Base-by-base conservation (phyloP, 2,113 vertebrate genomes). In the Silurus meridionalis region DNA sequence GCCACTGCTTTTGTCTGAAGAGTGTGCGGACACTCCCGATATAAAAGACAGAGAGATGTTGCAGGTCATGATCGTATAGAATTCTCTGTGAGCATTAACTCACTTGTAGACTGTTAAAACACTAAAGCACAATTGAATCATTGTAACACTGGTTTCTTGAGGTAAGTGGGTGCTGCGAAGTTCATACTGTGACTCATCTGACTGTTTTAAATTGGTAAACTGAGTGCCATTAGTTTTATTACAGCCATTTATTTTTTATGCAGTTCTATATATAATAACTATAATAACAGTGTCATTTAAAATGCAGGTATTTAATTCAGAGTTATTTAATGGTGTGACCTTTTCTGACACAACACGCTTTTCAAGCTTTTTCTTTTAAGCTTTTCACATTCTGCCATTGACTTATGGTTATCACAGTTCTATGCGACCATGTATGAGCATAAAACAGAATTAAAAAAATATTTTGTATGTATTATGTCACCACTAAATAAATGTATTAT, bases 131-230 rank as follows among this genome's bases (percentile, higher is more conserved):
- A 61, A 23, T 85, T 48, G 58, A 63, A 21, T 78, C n/a, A 14
- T 55, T 81, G 77, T 69, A 71, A 67, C 37, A 78, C 50, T 66
- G 48, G 67, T 83, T 58, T 6, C 23, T 78, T 87, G 48, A 83
- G 75, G 61, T 87, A 85, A 85, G 77, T 78, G 52, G 84, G 28
- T 21, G 66, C 53, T 63, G 21, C 61, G 21, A 67, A 85, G 79
- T 79, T 74, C 64, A 63, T 25, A 55, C 60, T 23, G 21, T 89
- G 78, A 89, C 72, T 87, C 83, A 85, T 57, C 37, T 64, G 46
- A 61, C 64, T 57, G 17, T 58, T 81, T 80, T 50, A 37, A 46
- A 50, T 85, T 63, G 17, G 66, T 52, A 57, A 67, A 57, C 57
- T 37, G 28, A 87, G 58, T 52, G 13, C 23, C 48, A 28, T 57